A percentile compares a stretch with the other conserved stretches of the same genome.
phyloP scores from a whole-genome alignment of 1,140 invertebrate species.

The Orchesella cincta region DNA sequence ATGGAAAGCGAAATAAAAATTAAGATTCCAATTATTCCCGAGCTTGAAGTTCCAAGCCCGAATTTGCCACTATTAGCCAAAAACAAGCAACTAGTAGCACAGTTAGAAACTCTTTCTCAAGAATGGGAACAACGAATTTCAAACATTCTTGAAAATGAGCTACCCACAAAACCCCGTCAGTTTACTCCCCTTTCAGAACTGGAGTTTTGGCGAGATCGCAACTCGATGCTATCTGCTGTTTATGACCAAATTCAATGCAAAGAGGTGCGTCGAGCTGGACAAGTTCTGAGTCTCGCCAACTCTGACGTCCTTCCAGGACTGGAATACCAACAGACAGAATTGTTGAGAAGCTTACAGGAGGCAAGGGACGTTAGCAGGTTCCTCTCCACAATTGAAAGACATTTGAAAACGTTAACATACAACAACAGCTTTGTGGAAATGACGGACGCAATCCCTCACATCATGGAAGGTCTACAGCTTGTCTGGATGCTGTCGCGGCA shows the following conservation, averaged over 20 bases:
- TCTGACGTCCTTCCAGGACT: constrained; percentile 61
- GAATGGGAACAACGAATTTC: constrained; percentile 56
- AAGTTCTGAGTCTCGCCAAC: constrained; percentile 60
- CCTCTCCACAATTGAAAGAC: constrained; percentile 73
- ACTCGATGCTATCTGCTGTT: constrained; percentile 72
- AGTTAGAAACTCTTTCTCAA: constrained; percentile 53
- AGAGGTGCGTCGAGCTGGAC: constrained; percentile 65
- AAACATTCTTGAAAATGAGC: constrained; percentile 54
- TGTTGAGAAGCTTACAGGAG: constrained; percentile 71
- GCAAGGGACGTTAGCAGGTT: constrained; percentile 84
- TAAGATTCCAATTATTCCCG: constrained; percentile 55
- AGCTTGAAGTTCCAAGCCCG: constrained; percentile 51
- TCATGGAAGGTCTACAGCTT: constrained; percentile 80
- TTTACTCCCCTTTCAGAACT: constrained; percentile 26
- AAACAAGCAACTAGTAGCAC: constrained; percentile 54
- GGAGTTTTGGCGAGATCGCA: constrained; percentile 77
- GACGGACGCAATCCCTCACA: constrained; percentile 69
- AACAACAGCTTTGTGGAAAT: constrained; percentile 71
- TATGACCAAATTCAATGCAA: constrained; percentile 77
- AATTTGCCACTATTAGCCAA: constrained; percentile 54
- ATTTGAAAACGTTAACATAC: constrained; percentile 76
- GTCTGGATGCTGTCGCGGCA: constrained; percentile 79
- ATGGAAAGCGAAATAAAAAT: constrained; percentile 59
- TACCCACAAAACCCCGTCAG: constrained; percentile 20
- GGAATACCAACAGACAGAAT: constrained; percentile 60